Evolutionary conservation across 2,113 vertebrate genomes (phyloP).

Genomic region (Dasypus novemcinctus): DNA sequence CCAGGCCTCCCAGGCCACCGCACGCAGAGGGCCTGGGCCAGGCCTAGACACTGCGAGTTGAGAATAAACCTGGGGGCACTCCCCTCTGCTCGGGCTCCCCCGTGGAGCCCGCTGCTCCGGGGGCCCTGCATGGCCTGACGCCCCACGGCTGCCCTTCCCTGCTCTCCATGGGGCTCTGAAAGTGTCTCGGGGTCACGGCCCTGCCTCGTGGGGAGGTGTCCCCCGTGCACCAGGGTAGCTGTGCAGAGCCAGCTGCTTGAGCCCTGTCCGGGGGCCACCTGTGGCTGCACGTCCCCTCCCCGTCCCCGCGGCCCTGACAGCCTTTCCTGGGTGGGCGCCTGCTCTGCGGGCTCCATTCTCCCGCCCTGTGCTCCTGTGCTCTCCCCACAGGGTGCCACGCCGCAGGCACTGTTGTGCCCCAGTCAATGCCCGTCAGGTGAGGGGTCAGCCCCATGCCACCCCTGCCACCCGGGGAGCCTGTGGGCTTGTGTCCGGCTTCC

Average conservation of each 20-base stretch:
- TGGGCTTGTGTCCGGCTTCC: background rate
- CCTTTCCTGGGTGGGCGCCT: fast-evolving
- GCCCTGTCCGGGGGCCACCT: background rate
- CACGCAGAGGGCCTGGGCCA: too few species aligned
- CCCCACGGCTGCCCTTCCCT: too few species aligned
- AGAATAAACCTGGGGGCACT: background rate
- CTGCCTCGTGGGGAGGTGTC: background rate
- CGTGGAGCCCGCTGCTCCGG: fast-evolving
- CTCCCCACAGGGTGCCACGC: fast-evolving
- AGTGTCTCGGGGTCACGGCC: background rate
- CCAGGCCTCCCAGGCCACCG: background rate
- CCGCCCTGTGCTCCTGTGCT: background rate
- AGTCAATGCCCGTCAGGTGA: fast-evolving
- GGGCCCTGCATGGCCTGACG: too few species aligned
- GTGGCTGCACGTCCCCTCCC: background rate
- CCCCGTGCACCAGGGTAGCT: too few species aligned
- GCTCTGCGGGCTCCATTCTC: background rate
- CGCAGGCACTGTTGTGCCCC: background rate
- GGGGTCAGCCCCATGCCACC: background rate
- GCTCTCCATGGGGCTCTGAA: background rate
- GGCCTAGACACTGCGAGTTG: background rate
- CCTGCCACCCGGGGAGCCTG: background rate
- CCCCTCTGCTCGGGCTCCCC: background rate
- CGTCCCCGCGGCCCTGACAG: fast-evolving
- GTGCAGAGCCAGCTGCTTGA: background rate